A percentile compares a stretch with the other conserved stretches of the same genome.
phyloP scores from a whole-genome alignment of 2,888 invertebrate genomes.

The Eupeodes luniger region DNA sequence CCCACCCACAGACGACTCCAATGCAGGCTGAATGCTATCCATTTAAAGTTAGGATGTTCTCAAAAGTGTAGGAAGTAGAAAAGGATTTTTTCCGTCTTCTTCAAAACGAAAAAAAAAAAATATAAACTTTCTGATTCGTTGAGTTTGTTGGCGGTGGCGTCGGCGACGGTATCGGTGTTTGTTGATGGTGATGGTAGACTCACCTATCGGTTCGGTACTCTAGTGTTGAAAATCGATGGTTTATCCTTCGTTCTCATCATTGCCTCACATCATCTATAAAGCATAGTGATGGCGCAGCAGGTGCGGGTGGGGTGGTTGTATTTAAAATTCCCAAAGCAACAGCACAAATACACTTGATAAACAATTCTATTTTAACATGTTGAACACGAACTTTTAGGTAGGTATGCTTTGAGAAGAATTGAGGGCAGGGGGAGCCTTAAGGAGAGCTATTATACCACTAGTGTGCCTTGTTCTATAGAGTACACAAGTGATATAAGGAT shows the following conservation, averaged over 20 bases:
- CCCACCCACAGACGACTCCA: background rate
- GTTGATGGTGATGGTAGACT: no score
- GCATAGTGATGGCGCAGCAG: no score
- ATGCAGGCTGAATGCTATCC: constrained; percentile 6
- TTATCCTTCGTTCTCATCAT: constrained; percentile 51
- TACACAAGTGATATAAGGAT: no score
- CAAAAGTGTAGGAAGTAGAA: constrained; percentile 12
- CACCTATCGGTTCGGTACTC: constrained; percentile 16
- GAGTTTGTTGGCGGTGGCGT: constrained; percentile 11
- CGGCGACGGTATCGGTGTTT: background rate
- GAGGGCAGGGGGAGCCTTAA: background rate
- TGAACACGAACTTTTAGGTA: constrained; percentile 21
- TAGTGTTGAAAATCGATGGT: constrained; percentile 58
- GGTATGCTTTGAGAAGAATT: background rate
- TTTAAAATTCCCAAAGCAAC: constrained; percentile 70
- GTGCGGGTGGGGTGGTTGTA: background rate
- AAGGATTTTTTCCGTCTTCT: constrained; percentile 26
- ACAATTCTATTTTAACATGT: constrained; percentile 67
- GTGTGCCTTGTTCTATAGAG: no score
- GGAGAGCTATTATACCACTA: no score
- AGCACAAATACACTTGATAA: constrained; percentile 58
- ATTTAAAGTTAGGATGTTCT: constrained; percentile 1
- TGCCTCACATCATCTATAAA: background rate
- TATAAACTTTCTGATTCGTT: background rate
- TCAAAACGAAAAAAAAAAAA: background rate